phyloP scores from a whole-genome alignment of 2,888 invertebrate species.

The Drosophila infuscata region DNA sequence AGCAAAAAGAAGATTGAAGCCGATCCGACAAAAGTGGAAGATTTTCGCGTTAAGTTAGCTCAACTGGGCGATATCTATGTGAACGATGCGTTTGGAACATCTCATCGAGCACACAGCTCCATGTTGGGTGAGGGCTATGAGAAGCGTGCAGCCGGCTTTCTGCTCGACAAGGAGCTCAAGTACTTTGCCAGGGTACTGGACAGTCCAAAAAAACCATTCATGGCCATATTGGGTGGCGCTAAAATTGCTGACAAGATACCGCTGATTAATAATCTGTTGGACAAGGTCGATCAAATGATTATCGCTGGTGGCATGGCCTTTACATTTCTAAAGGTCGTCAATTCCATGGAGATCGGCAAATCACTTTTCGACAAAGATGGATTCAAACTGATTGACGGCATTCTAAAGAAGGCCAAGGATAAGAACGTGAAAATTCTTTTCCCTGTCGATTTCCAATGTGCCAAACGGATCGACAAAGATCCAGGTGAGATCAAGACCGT shows the following conservation, averaged over 20 bases:
- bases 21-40: slow-evolving; percentile 90
- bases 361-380: slow-evolving; percentile 98
- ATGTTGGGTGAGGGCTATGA: slow-evolving; percentile 99
- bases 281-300: slow-evolving; percentile 99
- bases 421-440: slow-evolving; percentile 97
- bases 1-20: slow-evolving; percentile 97
- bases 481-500: slow-evolving; percentile 91
- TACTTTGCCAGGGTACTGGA: slow-evolving; percentile 99
- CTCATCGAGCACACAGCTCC: slow-evolving; percentile 93
- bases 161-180: slow-evolving; percentile 97
- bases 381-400: slow-evolving; percentile 94
- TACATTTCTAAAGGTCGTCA: slow-evolving; percentile 96
- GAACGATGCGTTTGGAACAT: slow-evolving; percentile 99
- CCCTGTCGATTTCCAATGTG: slow-evolving; percentile 97
- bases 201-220: slow-evolving; percentile 97
- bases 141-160: slow-evolving; percentile 96
- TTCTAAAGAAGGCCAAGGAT: slow-evolving; percentile 95
- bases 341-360: slow-evolving; percentile 97
- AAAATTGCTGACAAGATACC: slow-evolving; percentile 99
- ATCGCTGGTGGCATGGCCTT: slow-evolving; percentile 99
- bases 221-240: slow-evolving; percentile 99
- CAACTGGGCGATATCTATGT: slow-evolving; percentile 98
- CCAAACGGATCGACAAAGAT: slow-evolving; percentile 97
- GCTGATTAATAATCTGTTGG: slow-evolving; percentile 97
- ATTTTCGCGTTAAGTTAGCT: slow-evolving; percentile 94